phyloP scores from a whole-genome alignment of 2,888 invertebrate species.

The Agrochola macilenta region DNA sequence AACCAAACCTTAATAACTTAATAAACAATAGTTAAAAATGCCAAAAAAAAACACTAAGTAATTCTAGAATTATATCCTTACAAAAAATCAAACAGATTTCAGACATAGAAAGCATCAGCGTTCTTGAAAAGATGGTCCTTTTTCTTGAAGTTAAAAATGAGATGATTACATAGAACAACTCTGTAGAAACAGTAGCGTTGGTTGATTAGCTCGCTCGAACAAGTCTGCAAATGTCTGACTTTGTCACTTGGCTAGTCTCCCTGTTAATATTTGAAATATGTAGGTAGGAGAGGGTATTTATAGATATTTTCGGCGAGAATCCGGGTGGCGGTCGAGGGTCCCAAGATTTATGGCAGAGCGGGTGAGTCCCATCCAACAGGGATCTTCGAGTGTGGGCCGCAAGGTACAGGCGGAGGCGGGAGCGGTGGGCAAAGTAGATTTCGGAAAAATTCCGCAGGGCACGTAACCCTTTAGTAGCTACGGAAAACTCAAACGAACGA shows the following conservation, averaged over 20 bases:
- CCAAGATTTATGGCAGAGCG: conserved; percentile 89
- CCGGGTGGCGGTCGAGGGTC: conserved; percentile 90
- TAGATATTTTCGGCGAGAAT: conserved; percentile 90
- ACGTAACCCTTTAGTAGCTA: neutral
- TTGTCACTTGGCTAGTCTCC: conserved; percentile 78
- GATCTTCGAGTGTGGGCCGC: conserved; percentile 77
- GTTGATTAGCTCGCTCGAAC: conserved; percentile 59
- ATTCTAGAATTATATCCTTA: neutral
- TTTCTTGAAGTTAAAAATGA: conserved; percentile 30
- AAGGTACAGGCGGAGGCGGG: conserved; percentile 65
- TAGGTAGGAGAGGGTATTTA: conserved; percentile 88
- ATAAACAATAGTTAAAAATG: neutral
- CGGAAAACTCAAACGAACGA: neutral
- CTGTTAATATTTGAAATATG: conserved; percentile 90
- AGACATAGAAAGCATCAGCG: neutral
- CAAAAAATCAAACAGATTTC: too few relatives aligned
- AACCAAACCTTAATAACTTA: neutral
- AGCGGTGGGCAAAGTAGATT: neutral
- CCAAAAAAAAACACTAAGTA: too few relatives aligned
- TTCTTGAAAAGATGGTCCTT: neutral
- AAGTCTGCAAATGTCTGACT: conserved; percentile 73
- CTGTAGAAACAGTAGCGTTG: conserved; percentile 33
- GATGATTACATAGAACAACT: conserved; percentile 37
- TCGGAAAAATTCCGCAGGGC: neutral
- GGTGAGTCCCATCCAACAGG: conserved; percentile 90